These are phyloP conservation scores for Noctilio leporinus DNA, from an alignment of 2,113 vertebrate species.

Conservation along the genomic window DNA sequence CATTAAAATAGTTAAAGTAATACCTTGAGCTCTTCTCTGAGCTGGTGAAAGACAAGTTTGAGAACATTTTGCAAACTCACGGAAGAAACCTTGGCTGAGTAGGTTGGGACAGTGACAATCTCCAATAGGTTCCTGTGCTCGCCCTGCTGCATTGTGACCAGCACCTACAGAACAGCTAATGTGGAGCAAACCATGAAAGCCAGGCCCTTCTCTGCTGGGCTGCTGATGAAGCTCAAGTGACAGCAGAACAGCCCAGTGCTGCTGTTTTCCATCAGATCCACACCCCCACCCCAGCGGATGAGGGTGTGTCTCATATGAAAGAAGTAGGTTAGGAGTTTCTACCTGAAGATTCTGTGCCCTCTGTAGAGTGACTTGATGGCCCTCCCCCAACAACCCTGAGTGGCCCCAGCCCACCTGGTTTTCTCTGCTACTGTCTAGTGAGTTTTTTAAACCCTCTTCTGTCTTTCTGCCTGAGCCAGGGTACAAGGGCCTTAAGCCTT, in stretches of 20 bases:
- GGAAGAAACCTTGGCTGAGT: constrained; percentile 97
- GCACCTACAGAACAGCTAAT: constrained; percentile 94
- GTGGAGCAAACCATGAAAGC: constrained; percentile 97
- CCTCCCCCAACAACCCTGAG: background rate
- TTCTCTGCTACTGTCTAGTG: constrained; percentile 24
- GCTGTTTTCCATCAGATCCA: constrained; percentile 85
- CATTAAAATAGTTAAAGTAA: constrained; percentile 93
- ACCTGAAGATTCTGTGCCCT: background rate
- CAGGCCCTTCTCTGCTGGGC: constrained; percentile 93
- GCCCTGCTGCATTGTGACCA: constrained; percentile 94
- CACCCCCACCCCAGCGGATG: constrained; percentile 87
- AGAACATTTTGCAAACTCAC: constrained; percentile 95
- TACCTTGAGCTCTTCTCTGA: constrained; percentile 92
- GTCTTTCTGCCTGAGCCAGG: constrained; percentile 20
- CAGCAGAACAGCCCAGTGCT: constrained; percentile 80
- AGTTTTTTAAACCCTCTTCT: background rate
- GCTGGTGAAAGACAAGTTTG: constrained; percentile 90
- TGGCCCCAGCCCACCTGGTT: constrained; percentile 1
- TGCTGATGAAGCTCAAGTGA: constrained; percentile 93
- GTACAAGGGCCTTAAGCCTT: background rate
- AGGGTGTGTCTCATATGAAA: constrained; percentile 92
- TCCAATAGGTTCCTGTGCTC: constrained; percentile 93
- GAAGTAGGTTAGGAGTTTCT: constrained; percentile 80
- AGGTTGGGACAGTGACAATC: constrained; percentile 94
- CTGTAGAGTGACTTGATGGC: constrained; percentile 45